Evolutionary conservation across 2,888 invertebrate genomes (phyloP), one percentile per base, ranked within the genome.

Genomic region (Phymatocera aterrima): DNA sequence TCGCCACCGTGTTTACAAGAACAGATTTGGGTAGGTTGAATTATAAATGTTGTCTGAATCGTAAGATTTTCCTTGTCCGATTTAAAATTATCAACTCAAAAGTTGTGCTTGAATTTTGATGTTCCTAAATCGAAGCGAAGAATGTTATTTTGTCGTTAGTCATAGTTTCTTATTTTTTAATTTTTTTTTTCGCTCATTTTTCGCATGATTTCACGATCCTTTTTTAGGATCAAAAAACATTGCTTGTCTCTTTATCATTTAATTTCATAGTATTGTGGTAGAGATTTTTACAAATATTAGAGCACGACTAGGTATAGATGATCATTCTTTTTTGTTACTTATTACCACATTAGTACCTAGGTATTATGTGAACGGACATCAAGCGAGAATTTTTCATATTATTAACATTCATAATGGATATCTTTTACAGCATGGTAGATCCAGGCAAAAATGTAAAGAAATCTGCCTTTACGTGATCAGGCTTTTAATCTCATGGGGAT

Each of bases 1-100:
- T 81, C 91, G 94, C 81, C 91, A 94, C 82, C 91, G 94, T 83
- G 93, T 95, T 81, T 94, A 93, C 84, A 95, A 95, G 88, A 94
- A 95, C 87, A 93, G 96, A 87, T 91, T 93, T 88, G 94, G 94
- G 94, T 94, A 91, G 88, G 84, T 78, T 70, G 68, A 21, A 70
- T 68, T 75, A 46, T 5, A 4, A 72, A 72, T 21, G 51, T 51
- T 51, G 5, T 43, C 21, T 51, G 5, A 51, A 31, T 18, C 3
- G 3, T 18, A 51, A 10, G n/a, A 34, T 68, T 46, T 4, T n/a
- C 24, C 21, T 8, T 24, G 8, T 28, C 6, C 15, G 10, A 43
- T 6, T n/a, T 68, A 6, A 68, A 43, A 10, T 68, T 5, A 24
- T 24, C n/a, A 34, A 34, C 31, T 61, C n/a, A 31, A 61, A 43